phyloP scores from a whole-genome alignment of 1,140 invertebrate species.

The Zelostemma sp. region DNA sequence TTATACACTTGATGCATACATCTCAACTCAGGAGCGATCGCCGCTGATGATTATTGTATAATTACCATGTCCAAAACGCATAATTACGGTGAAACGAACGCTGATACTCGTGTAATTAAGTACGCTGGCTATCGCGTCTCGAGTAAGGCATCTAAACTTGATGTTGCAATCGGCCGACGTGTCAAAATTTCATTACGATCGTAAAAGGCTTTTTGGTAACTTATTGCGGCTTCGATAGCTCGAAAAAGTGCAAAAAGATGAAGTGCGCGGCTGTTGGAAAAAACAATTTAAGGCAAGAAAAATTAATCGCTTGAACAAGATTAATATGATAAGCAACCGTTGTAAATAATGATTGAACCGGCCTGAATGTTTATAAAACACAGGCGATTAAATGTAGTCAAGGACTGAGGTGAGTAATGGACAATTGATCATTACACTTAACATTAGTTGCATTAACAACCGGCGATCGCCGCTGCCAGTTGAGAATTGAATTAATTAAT shows the following conservation, averaged over 20 bases:
- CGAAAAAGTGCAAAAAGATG: background rate
- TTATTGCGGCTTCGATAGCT: too few species aligned
- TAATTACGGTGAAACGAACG: constrained; percentile 51
- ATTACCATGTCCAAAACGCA: constrained; percentile 52
- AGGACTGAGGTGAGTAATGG: constrained; percentile 9
- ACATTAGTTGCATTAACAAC: constrained; percentile 21
- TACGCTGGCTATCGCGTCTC: constrained; percentile 19
- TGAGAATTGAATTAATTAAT: constrained; percentile 34
- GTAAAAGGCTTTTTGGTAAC: background rate
- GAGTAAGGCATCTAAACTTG: constrained; percentile 16
- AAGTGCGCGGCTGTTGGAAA: background rate
- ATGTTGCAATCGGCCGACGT: constrained; percentile 4
- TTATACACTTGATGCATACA: constrained; percentile 25
- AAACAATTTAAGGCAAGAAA: background rate
- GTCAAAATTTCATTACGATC: constrained; percentile 8
- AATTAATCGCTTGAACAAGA: background rate
- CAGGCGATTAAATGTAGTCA: constrained; percentile 8
- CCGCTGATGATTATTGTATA: constrained; percentile 56
- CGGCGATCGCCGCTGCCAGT: constrained; percentile 5
- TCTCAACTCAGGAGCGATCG: constrained; percentile 38
- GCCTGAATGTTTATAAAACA: constrained; percentile 7
- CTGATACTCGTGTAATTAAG: constrained; percentile 41
- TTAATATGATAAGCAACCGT: background rate
- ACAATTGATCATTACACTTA: constrained; percentile 10
- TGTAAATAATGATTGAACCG: background rate